Evolutionary conservation across 1,140 invertebrate genomes (phyloP).

Genomic region (Caerostris darwini): DNA sequence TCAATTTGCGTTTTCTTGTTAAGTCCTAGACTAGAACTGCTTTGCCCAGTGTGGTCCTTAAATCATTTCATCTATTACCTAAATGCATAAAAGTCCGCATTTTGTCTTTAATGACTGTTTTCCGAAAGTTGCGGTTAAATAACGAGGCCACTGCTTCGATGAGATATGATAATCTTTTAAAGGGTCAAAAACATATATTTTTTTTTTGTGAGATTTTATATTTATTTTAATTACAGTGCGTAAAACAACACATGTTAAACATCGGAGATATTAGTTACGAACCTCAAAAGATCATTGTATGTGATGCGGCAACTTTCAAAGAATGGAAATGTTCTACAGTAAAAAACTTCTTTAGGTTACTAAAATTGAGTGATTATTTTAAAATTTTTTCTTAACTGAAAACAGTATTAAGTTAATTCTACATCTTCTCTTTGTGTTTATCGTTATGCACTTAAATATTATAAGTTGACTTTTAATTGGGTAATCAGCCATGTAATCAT

Average conservation of each 20-base stretch:
- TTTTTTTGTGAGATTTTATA: neutral
- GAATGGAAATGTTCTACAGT: too few species aligned
- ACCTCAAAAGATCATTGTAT: too few species aligned
- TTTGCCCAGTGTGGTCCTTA: neutral
- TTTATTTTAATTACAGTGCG: neutral
- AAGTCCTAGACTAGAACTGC: neutral
- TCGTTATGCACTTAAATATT: too few species aligned
- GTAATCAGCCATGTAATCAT: too few species aligned
- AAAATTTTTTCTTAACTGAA: too few species aligned
- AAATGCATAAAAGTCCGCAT: neutral
- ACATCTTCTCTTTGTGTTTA: too few species aligned
- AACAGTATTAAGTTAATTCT: too few species aligned
- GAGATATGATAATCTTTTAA: neutral
- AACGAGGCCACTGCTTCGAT: neutral
- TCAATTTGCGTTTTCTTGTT: conserved; percentile 6
- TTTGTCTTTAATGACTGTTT: neutral
- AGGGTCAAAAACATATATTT: neutral
- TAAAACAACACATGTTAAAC: neutral
- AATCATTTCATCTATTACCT: neutral
- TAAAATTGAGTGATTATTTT: too few species aligned
- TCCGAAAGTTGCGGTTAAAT: neutral
- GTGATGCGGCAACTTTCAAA: too few species aligned
- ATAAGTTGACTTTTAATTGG: too few species aligned
- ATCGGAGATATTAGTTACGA: neutral
- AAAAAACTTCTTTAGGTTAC: too few species aligned